phyloP scores from a whole-genome alignment of 1,140 invertebrate species.

The Drosophila ficusphila region DNA sequence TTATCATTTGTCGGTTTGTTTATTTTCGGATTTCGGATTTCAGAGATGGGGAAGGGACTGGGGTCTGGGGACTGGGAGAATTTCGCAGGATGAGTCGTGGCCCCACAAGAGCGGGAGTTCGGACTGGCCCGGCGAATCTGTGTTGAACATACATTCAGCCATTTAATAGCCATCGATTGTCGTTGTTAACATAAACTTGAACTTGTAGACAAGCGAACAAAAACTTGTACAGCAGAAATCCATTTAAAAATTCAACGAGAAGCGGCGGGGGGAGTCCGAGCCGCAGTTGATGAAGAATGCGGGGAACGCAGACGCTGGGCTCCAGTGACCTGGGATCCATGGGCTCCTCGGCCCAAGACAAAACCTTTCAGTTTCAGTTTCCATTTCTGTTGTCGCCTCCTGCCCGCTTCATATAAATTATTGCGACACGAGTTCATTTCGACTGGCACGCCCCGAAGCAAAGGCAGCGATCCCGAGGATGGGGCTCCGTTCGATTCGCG shows the following conservation, averaged over 20 bases:
- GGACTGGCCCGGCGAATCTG: neutral
- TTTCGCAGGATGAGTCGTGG: constrained; percentile 19
- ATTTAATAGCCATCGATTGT: constrained; percentile 75
- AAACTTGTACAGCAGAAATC: constrained; percentile 71
- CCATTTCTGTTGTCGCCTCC: constrained; percentile 61
- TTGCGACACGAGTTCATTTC: constrained; percentile 71
- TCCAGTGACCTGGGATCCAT: neutral
- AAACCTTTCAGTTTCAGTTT: constrained; percentile 39
- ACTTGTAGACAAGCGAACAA: constrained; percentile 70
- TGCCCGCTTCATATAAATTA: constrained; percentile 65
- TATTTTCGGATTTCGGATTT: constrained; percentile 31
- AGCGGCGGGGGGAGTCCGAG: neutral
- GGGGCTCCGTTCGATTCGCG: constrained; percentile 46
- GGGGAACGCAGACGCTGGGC: neutral
- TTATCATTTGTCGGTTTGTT: constrained; percentile 74
- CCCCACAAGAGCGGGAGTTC: constrained; percentile 20
- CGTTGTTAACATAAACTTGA: constrained; percentile 73
- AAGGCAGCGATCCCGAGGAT: constrained; percentile 45
- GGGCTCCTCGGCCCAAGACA: neutral
- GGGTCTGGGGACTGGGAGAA: constrained; percentile 2
- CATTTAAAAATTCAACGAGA: constrained; percentile 53
- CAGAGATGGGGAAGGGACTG: neutral
- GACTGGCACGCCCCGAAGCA: constrained; percentile 40
- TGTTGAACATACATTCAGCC: constrained; percentile 63
- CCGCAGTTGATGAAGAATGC: neutral